Evolutionary conservation across 2,113 vertebrate species (phyloP).

Genomic region (Ranitomeya imitator): DNA sequence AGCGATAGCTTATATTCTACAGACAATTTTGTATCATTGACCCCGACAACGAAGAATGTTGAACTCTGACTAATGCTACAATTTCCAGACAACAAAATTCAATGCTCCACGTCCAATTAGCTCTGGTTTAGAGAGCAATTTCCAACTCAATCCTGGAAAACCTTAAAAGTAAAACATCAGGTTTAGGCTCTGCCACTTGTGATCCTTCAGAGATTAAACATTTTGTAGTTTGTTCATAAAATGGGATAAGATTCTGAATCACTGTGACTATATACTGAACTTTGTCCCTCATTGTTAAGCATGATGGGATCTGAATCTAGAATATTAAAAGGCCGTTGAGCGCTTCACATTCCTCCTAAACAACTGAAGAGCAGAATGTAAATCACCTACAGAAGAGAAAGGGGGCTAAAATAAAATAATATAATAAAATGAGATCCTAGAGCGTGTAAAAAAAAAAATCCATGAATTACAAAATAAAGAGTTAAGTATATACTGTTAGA

Average conservation of each 20-base stretch:
- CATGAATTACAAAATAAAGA: too few relatives aligned
- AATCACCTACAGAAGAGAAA: too few relatives aligned
- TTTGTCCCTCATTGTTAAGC: background rate
- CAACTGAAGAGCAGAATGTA: too few relatives aligned
- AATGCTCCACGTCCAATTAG: constrained; percentile 53
- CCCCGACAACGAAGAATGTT: constrained; percentile 42
- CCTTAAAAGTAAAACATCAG: constrained; percentile 37
- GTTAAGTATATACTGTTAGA: too few relatives aligned
- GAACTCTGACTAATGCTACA: constrained; percentile 50
- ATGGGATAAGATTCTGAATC: background rate
- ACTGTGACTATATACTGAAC: background rate
- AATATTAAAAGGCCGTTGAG: too few relatives aligned
- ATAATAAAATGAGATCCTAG: too few relatives aligned
- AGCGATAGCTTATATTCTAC: constrained; percentile 33
- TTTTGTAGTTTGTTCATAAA: background rate
- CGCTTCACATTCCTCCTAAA: too few relatives aligned
- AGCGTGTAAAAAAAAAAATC: too few relatives aligned
- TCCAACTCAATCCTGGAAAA: constrained; percentile 53
- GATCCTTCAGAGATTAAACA: constrained; percentile 40
- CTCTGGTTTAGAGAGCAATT: constrained; percentile 54
- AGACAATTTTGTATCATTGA: constrained; percentile 33
- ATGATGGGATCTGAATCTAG: background rate
- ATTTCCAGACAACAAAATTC: constrained; percentile 56
- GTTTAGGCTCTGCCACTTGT: constrained; percentile 37
- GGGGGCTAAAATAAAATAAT: too few relatives aligned